Base-by-base conservation (phyloP, 2,888 invertebrate genomes). In the Byasa hedistus region DNA sequence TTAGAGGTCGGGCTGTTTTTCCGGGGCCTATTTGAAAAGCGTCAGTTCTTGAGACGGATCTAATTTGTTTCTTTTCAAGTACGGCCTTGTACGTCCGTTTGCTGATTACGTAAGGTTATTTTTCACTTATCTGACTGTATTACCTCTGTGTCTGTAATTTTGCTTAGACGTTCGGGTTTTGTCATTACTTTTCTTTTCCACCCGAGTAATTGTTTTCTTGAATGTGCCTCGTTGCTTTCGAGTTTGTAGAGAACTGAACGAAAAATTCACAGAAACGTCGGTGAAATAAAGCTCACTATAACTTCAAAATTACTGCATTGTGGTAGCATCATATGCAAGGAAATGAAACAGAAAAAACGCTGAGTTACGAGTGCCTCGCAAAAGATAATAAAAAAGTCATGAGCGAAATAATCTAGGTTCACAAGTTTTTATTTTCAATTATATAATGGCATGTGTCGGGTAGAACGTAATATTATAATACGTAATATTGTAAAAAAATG, bases 51-150 rank as follows among this genome's bases (percentile, higher is more conserved):
- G 84, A 89, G 85, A 85, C 83, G 83, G 81, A 85, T 88, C 88
- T 87, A 89, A 89, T 89, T 89, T 87, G 87, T 87, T 89, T 86
- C 87, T 87, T 87, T 89, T 86, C 86, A 87, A 85, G 83, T 83
- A 79, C 80, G 78, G 77, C 79, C 80, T 79, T 82, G 81, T 79
- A 78, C 80, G 77, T 75, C 80, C 74, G 75, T 75, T 69, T 70
- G 79, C 79, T 87, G 87, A 87, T 88, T 87, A 81, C 81, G 84
- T 75, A 61, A 71, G 79, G 81, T 77, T 76, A 78, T 78, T 83
- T 82, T 81, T 79, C 82, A 79, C 80, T 84, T 83, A 84, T 83
- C 82, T 75, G 72, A 64, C 71, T 76, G 71, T 78, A 80, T 81
- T 76, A 76, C 77, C 75, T 77, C 79, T 66, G 70, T 76, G 79